Evolutionary conservation across 2,888 invertebrate species (phyloP).

Genomic region (Anthrax anthrax): DNA sequence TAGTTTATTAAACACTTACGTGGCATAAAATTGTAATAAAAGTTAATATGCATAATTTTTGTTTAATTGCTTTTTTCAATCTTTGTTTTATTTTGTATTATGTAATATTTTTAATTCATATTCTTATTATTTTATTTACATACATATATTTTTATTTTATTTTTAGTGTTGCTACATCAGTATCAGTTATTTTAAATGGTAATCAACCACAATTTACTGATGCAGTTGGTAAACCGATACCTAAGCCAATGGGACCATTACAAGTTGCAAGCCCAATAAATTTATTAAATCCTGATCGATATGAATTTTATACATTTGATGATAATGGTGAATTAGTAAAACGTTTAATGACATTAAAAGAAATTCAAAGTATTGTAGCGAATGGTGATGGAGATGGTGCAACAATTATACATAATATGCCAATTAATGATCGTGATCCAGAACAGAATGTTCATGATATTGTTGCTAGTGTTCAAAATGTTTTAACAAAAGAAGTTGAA

Average conservation of each 20-base stretch:
- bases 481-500: conserved; percentile 59
- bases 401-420: conserved; percentile 27
- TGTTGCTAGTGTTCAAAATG: conserved; percentile 69
- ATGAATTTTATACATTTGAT: conserved; percentile 78
- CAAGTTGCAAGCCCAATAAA: conserved; percentile 67
- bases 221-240: conserved; percentile 50
- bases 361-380: conserved; percentile 74
- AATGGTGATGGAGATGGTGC: conserved; percentile 57
- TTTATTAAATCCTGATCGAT: conserved; percentile 65
- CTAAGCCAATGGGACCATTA: conserved; percentile 46
- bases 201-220: conserved; percentile 50
- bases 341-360: conserved; percentile 67
- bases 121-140: too few species aligned
- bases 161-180: conserved; percentile 49
- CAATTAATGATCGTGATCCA: conserved; percentile 36
- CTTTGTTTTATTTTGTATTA: too few species aligned
- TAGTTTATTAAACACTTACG: too few species aligned
- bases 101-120: too few species aligned
- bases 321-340: conserved; percentile 71
- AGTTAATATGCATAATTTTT: too few species aligned
- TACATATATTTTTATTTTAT: conserved; percentile 24
- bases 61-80: too few species aligned
- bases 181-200: conserved; percentile 46
- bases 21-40: too few species aligned
- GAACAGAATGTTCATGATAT: conserved; percentile 63